Conservation (phyloP, 2,797 vertebrate genomes). For the Anisognathus igniventris region DNA sequence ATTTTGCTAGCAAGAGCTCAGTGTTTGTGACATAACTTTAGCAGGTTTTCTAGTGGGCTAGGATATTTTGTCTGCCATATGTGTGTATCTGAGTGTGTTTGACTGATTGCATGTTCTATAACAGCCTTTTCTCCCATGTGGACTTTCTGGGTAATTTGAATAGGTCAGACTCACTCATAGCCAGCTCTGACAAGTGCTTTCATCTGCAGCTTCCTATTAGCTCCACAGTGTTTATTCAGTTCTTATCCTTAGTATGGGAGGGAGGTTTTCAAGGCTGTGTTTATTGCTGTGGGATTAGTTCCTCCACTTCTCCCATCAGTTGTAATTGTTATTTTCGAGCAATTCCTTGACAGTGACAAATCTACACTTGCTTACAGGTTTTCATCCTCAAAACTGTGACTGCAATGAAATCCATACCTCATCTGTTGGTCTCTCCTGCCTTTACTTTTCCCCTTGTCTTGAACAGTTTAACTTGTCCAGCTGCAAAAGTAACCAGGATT, state of each 20-base stretch:
- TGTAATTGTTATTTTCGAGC: background rate
- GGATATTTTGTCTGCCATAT: background rate
- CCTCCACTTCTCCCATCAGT: background rate
- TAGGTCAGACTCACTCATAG: background rate
- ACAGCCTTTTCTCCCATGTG: background rate
- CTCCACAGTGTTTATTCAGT: background rate
- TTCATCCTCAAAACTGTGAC: background rate
- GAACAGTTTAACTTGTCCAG: background rate
- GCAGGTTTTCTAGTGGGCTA: background rate
- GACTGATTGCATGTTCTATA: background rate
- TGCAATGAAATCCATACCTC: background rate
- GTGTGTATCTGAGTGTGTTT: background rate
- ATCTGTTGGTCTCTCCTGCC: background rate
- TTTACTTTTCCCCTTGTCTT: fast-evolving
- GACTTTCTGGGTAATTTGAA: background rate
- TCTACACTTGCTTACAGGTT: background rate
- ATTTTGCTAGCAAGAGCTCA: background rate
- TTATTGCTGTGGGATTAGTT: background rate
- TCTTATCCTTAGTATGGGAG: background rate
- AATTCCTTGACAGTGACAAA: background rate
- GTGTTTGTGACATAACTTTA: background rate
- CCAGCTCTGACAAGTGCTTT: background rate
- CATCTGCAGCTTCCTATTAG: background rate
- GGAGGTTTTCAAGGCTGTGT: background rate
- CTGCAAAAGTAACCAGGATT: fast-evolving